These are phyloP conservation scores for Zoanthus gigantus DNA, from an alignment of 92 coral and sea anemone genomes.

Conservation along the genomic window DNA sequence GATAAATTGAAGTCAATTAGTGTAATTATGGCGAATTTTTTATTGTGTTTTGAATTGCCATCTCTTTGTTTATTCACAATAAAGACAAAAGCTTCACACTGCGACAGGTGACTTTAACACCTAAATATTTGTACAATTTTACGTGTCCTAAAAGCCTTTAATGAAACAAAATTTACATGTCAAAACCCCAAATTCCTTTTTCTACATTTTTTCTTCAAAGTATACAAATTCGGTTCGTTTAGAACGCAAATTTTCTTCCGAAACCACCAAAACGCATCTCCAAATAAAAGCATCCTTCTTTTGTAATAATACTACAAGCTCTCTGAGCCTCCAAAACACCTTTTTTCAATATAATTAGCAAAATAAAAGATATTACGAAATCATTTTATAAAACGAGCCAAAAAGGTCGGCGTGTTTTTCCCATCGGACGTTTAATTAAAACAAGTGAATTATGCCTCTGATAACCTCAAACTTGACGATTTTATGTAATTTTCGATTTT, in stretches of 20 bases:
- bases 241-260: slow-evolving; percentile 15
- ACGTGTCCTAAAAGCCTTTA: slow-evolving; percentile 19
- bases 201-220: not conserved
- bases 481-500: not conserved
- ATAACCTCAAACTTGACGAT: not conserved
- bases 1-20: slow-evolving; percentile 65
- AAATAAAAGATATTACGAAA: not conserved
- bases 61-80: slow-evolving; percentile 59
- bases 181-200: slow-evolving; percentile 34
- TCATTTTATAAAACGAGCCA: slow-evolving; percentile 19
- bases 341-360: not conserved
- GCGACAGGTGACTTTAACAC: slow-evolving; percentile 41
- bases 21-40: slow-evolving; percentile 56
- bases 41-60: slow-evolving; percentile 62
- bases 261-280: not conserved
- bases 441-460: slow-evolving; percentile 2
- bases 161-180: slow-evolving; percentile 38
- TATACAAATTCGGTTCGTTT: not conserved
- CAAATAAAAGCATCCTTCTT: not conserved
- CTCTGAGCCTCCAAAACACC: not conserved
- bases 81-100: slow-evolving; percentile 19
- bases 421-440: slow-evolving; percentile 6
- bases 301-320: not conserved
- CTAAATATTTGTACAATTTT: slow-evolving; percentile 44
- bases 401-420: slow-evolving; percentile 20